Evolutionary conservation across 2,797 vertebrate species (phyloP).

Genomic region (Scolopax rusticola): DNA sequence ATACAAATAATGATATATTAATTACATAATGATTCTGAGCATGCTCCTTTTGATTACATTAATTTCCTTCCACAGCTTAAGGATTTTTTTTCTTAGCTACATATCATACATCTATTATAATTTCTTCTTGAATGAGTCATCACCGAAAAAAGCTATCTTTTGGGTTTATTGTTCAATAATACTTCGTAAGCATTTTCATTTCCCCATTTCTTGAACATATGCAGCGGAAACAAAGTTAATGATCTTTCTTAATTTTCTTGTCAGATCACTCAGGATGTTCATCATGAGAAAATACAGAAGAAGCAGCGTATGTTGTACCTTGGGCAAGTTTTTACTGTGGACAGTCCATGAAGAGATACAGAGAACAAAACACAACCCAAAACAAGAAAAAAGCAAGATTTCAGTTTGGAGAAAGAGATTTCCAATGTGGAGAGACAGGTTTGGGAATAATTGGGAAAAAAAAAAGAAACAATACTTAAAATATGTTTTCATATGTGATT

Average conservation of each 20-base stretch:
- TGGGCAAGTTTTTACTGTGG: not conserved
- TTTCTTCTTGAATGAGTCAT: not conserved
- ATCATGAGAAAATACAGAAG: not conserved
- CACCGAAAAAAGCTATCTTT: not conserved
- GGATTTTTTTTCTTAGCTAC: not conserved
- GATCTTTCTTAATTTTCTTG: not conserved
- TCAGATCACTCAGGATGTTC: not conserved
- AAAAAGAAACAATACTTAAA: not conserved
- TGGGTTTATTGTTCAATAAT: not conserved
- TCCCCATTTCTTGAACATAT: not conserved
- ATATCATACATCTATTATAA: not conserved
- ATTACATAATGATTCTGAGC: not conserved
- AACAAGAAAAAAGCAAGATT: not conserved
- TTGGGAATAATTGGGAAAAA: not conserved
- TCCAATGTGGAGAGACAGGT: not conserved
- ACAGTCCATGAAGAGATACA: not conserved
- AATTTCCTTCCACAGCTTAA: not conserved
- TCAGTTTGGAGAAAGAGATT: not conserved
- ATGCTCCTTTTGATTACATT: not conserved
- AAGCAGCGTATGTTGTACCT: not conserved
- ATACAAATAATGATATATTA: not conserved
- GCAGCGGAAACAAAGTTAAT: not conserved
- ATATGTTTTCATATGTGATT: fast-evolving
- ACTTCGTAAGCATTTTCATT: not conserved
- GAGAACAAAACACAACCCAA: fast-evolving